Conservation (phyloP, 2,113 vertebrate genomes). For the Salvelinus sp. region DNA sequence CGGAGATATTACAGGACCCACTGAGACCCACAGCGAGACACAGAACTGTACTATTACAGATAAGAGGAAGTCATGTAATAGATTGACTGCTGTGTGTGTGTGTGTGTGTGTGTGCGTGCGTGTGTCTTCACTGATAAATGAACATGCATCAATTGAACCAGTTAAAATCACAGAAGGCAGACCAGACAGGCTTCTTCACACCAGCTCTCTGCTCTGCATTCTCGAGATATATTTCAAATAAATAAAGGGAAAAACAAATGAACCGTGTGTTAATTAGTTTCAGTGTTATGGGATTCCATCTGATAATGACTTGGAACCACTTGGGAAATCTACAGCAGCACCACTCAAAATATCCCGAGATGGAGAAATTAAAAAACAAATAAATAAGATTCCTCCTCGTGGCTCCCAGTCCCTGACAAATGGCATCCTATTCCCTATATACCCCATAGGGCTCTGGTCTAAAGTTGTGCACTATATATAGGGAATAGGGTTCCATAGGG, state of each 20-base stretch:
- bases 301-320: slow-evolving; percentile 51
- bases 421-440: too few relatives aligned
- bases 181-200: too few relatives aligned
- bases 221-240: slow-evolving; percentile 47
- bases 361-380: not conserved
- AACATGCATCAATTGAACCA: too few relatives aligned
- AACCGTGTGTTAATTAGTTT: slow-evolving; percentile 68
- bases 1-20: slow-evolving; percentile 57
- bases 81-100: too few relatives aligned
- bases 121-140: too few relatives aligned
- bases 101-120: too few relatives aligned
- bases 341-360: not conserved
- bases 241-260: slow-evolving; percentile 63
- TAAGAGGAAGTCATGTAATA: slow-evolving; percentile 46
- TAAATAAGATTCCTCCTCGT: slow-evolving; percentile 16
- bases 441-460: too few relatives aligned
- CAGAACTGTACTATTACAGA: slow-evolving; percentile 65
- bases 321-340: slow-evolving; percentile 56
- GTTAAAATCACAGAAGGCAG: not conserved
- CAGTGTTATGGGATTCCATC: slow-evolving; percentile 44
- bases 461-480: too few relatives aligned
- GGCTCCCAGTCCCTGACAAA: too few relatives aligned
- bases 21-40: slow-evolving; percentile 48
- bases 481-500: too few relatives aligned
- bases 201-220: slow-evolving; percentile 44